Conservation (phyloP, 2,888 invertebrate genomes). For the Drosophila mimetica region DNA sequence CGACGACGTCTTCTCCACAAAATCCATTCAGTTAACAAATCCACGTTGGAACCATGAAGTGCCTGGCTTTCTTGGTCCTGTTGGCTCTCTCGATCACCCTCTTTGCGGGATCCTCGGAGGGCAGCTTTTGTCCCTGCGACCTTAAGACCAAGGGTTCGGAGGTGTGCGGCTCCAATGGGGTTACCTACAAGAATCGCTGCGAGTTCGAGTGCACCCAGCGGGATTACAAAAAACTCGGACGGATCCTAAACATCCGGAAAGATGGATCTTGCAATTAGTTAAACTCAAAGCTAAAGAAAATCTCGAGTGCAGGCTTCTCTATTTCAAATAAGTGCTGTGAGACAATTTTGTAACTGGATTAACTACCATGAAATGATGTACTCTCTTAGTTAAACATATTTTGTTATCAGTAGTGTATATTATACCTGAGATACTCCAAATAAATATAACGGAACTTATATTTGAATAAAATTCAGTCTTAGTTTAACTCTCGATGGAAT, state of each 20-base stretch:
- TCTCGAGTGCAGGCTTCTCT: not conserved
- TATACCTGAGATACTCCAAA: not conserved
- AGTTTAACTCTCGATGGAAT: conserved; percentile 3
- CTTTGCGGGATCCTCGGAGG: conserved; percentile 60
- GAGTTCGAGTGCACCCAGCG: conserved; percentile 93
- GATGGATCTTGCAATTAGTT: conserved; percentile 65
- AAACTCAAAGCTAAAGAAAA: no score
- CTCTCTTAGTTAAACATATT: not conserved
- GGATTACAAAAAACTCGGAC: conserved; percentile 75
- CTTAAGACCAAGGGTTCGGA: conserved; percentile 90
- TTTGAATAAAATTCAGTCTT: conserved; percentile 2
- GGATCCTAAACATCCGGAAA: conserved; percentile 66
- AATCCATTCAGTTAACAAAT: conserved; percentile 3
- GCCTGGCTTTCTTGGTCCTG: conserved; percentile 54
- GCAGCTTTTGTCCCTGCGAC: conserved; percentile 90
- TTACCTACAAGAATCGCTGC: conserved; percentile 97
- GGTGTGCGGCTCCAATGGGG: conserved; percentile 95
- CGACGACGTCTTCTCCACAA: not conserved
- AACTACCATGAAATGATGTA: not conserved
- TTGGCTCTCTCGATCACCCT: conserved; percentile 42
- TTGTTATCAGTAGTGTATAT: not conserved
- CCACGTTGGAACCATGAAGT: conserved; percentile 64
- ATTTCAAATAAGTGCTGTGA: conserved; percentile 22
- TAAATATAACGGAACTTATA: not conserved
- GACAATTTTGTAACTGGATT: not conserved